Evolutionary conservation across 2,797 vertebrate genomes (phyloP), one percentile per base, ranked within the genome.

Genomic region (Clarias pachynema): DNA sequence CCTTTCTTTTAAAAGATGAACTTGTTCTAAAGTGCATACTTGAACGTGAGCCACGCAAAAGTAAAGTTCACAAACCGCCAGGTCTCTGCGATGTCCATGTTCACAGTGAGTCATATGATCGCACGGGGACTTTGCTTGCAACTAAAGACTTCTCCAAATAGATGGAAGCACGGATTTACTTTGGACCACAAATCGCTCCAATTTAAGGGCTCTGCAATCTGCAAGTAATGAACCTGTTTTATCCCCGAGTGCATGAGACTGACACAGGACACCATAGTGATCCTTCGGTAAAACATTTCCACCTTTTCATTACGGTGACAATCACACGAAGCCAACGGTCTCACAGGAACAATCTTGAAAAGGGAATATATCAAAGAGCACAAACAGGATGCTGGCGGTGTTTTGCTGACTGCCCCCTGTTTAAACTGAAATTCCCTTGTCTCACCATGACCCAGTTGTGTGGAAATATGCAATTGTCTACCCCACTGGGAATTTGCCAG

Each of bases 391-490:
- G 84, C 86, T 57, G 87, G 53, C 62, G 34, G 79, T 63, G 79
- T 87, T 84, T 85, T 75, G 78, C 86, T 68, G 78, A 84, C 56
- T 84, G 73, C 57, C 82, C 85, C 86, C 84, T 87, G 87, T 84
- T 88, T 85, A 85, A 80, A 78, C 26, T 72, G 44, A 81, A 81
- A 83, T 85, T 59, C 83, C 85, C 85, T 85, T 82, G 78, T 83
- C 83, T 84, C 87, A 81, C 68, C 57, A 37, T 86, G 88, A 90
- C 86, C 85, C 81, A 82, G 65, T 77, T 84, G 65, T 66, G 79
- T 86, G 83, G 87, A 87, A 87, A 83, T 83, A 69, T 87, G 85
- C 86, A 85, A 89, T 85, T 87, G 88, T 84, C 80, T 79, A 70
- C 24, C 83, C 83, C 85, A 60, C 37, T 56, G 85, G 86, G 83